phyloP scores from a whole-genome alignment of 2,113 vertebrate species.

The Aspidoscelis tigris region DNA sequence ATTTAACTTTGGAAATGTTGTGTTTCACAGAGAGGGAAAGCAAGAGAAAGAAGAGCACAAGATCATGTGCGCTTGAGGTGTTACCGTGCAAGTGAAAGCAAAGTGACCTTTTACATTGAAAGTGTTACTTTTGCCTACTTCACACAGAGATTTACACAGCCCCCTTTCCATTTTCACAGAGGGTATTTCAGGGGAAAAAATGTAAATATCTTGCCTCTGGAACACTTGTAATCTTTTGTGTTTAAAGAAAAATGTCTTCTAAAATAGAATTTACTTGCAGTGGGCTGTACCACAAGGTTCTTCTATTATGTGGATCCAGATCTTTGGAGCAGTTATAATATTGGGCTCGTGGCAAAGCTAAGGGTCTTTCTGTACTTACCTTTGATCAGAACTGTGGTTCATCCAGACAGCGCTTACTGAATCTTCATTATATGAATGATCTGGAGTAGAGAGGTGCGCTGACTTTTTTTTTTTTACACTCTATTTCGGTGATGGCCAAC shows the following conservation, averaged over 20 bases:
- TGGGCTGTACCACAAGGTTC: not conserved
- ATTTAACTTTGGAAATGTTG: slow-evolving; percentile 8
- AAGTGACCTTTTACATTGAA: slow-evolving; percentile 6
- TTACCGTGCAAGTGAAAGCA: slow-evolving; percentile 20
- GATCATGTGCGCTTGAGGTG: not conserved
- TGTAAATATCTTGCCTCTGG: not conserved
- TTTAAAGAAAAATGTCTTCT: not conserved
- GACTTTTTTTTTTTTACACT: no score
- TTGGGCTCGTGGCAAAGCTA: not conserved
- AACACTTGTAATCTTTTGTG: not conserved
- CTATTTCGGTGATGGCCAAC: no score
- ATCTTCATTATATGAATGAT: no score
- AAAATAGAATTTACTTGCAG: not conserved
- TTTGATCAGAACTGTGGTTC: no score
- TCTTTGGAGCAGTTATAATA: not conserved
- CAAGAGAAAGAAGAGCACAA: not conserved
- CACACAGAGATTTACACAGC: not conserved
- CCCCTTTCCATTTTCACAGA: not conserved
- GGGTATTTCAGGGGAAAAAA: not conserved
- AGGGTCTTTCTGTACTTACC: not conserved
- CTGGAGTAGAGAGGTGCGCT: no score
- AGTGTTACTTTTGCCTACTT: slow-evolving; percentile 6
- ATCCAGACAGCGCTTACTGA: no score
- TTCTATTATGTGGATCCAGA: not conserved
- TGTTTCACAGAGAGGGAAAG: not conserved